Evolutionary conservation across 2,113 vertebrate species (phyloP).

Genomic region (Pluvianellus socialis): DNA sequence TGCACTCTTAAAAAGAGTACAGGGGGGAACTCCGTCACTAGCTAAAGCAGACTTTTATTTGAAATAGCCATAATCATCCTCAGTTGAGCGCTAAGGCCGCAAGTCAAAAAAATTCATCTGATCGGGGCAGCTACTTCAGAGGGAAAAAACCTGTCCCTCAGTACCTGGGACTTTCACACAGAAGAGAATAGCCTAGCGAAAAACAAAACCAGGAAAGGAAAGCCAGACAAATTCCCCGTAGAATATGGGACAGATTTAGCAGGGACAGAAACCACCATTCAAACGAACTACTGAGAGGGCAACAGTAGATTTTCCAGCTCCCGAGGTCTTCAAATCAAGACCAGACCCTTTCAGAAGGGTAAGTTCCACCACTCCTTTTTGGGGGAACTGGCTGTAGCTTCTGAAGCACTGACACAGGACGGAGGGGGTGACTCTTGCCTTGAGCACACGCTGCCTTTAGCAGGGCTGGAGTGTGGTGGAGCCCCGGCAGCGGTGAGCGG

Average conservation of each 20-base stretch:
- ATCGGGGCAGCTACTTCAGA: neutral
- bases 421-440: neutral
- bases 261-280: conserved; percentile 38
- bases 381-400: neutral
- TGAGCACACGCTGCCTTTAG: neutral
- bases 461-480: rapidly evolving
- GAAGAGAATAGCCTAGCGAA: neutral
- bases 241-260: conserved; percentile 21
- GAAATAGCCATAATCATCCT: neutral
- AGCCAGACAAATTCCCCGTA: neutral
- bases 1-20: neutral
- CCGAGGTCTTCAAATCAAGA: conserved; percentile 50
- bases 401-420: neutral
- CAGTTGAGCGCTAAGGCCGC: neutral
- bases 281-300: conserved; percentile 13
- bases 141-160: neutral
- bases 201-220: neutral
- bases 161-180: neutral
- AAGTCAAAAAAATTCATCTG: neutral
- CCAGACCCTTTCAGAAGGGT: neutral
- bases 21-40: neutral
- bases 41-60: neutral
- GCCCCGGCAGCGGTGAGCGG: neutral
- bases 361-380: neutral
- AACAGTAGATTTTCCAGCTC: conserved; percentile 10